These are phyloP conservation scores for Sialis fuliginosa DNA, from an alignment of 2,888 invertebrate species.

Conservation along the genomic window DNA sequence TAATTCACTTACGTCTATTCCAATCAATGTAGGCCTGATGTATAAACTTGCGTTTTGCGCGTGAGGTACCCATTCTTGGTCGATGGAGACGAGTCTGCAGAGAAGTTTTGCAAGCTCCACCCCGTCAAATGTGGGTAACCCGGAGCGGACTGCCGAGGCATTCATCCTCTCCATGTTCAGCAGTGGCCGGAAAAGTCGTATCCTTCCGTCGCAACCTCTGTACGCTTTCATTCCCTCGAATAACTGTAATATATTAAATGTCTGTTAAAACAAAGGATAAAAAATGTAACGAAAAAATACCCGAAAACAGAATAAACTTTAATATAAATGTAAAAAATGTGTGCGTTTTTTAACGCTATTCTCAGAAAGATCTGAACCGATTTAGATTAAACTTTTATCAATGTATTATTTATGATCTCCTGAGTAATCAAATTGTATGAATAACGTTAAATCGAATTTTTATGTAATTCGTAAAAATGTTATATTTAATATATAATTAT, in stretches of 20 bases:
- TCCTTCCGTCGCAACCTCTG: constrained; percentile 77
- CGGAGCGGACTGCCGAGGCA: constrained; percentile 61
- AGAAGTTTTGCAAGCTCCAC: constrained; percentile 74
- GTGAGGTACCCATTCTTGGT: constrained; percentile 96
- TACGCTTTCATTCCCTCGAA: constrained; percentile 99
- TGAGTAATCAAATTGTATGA: no score
- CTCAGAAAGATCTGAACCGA: no score
- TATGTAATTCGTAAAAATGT: no score
- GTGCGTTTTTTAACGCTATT: no score
- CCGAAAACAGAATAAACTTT: no score
- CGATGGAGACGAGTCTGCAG: constrained; percentile 69
- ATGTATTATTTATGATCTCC: no score
- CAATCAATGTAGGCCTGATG: constrained; percentile 89
- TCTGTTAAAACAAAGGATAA: no score
- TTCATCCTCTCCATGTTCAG: constrained; percentile 92
- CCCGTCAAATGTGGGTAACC: constrained; percentile 78
- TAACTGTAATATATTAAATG: constrained; percentile 37
- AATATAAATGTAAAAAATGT: no score
- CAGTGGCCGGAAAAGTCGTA: constrained; percentile 88
- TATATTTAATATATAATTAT: no score
- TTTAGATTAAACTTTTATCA: no score
- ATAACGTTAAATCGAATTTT: no score
- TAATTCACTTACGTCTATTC: constrained; percentile 68
- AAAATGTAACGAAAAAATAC: no score
- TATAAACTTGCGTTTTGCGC: constrained; percentile 81